A percentile compares a stretch with the other conserved stretches of the same genome.
phyloP scores from a whole-genome alignment of 1,140 invertebrate genomes.

The Coelopa frigida region DNA sequence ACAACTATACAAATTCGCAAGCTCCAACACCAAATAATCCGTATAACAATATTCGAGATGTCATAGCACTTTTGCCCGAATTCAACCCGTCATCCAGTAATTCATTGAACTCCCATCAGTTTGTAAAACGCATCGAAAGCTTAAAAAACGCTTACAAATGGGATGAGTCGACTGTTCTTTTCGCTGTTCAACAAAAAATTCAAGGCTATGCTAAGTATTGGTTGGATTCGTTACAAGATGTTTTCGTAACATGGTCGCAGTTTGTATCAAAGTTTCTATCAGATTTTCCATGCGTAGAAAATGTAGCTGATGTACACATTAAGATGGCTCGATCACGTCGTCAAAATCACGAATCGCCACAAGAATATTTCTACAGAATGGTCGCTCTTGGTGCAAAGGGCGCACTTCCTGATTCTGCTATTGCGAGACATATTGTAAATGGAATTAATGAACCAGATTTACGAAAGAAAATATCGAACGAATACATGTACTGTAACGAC shows the following conservation, averaged over 20 bases:
- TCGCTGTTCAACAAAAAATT: constrained; percentile 2
- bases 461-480: constrained; percentile 3
- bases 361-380: constrained; percentile 3
- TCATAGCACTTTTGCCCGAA: not conserved
- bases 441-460: constrained; percentile 4
- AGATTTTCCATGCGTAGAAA: no score
- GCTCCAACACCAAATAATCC: no score
- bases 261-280: no score
- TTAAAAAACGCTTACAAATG: not conserved
- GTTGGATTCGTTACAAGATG: no score
- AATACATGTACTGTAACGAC: not conserved
- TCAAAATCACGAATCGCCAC: not conserved
- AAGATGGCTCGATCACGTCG: not conserved
- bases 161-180: not conserved
- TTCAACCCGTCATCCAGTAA: no score
- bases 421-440: constrained; percentile 1
- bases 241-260: no score
- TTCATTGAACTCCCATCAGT: not conserved
- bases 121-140: constrained; percentile 2
- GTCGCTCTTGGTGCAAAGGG: not conserved
- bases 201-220: no score
- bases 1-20: no score
- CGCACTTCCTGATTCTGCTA: not conserved
- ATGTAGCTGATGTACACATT: not conserved
- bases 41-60: not conserved